phyloP scores from a whole-genome alignment of 2,113 vertebrate genomes.

The Gopherus evgoodei region DNA sequence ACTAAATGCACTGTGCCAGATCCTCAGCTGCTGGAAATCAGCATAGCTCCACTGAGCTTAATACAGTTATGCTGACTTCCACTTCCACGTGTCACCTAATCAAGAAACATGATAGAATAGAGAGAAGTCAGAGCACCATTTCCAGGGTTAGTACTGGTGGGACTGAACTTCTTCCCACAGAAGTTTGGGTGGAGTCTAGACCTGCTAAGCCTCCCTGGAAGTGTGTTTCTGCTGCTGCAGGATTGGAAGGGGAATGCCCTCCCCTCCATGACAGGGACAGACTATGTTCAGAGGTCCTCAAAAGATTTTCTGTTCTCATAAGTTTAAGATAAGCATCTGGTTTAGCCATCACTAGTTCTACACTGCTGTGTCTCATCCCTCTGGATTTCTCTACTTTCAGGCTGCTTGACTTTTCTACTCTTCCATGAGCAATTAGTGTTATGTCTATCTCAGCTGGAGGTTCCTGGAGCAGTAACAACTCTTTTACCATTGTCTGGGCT shows the following conservation, averaged over 20 bases:
- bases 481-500: neutral
- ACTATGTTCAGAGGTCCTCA: neutral
- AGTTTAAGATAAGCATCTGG: neutral
- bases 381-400: neutral
- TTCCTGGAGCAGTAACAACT: neutral
- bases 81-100: neutral
- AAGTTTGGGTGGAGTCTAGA: neutral
- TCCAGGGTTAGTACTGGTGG: neutral
- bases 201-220: neutral
- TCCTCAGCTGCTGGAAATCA: neutral
- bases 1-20: neutral
- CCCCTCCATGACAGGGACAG: neutral
- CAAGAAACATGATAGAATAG: neutral
- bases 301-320: neutral
- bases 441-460: neutral
- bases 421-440: neutral
- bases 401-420: rapidly evolving
- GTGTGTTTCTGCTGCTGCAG: neutral
- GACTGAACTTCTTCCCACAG: neutral
- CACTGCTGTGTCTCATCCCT: neutral
- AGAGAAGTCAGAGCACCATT: neutral
- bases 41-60: neutral
- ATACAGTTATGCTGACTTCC: neutral
- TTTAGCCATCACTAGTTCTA: neutral
- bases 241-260: neutral